Evolutionary conservation across 2,797 vertebrate species (phyloP).

Genomic region (Acipenser transmontanus): DNA sequence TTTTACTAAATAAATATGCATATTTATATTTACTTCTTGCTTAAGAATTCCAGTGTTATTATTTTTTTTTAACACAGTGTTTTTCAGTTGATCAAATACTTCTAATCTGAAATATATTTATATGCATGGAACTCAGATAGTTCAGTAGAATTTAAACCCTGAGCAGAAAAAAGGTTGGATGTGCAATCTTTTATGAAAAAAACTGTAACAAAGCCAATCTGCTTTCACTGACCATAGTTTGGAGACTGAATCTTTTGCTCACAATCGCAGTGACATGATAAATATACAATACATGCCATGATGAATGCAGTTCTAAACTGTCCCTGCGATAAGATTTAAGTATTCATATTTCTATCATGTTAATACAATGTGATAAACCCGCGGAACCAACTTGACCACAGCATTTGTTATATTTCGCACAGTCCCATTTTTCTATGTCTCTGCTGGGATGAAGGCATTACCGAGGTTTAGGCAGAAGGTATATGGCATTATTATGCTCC

Average conservation of each 20-base stretch:
- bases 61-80: no score
- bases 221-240: slow-evolving; percentile 54
- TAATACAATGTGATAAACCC: slow-evolving; percentile 87
- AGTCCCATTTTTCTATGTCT: slow-evolving; percentile 73
- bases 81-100: no score
- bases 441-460: slow-evolving; percentile 28
- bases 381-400: slow-evolving; percentile 65
- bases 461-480: slow-evolving; percentile 30
- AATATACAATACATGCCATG: slow-evolving; percentile 86
- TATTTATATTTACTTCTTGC: no score
- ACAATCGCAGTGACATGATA: slow-evolving; percentile 82
- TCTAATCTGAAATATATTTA: no score
- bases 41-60: no score
- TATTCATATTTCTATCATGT: slow-evolving; percentile 95
- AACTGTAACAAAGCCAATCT: slow-evolving; percentile 40
- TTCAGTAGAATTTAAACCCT: no score
- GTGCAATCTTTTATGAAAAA: slow-evolving; percentile 45
- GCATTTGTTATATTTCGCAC: slow-evolving; percentile 67
- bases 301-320: slow-evolving; percentile 94
- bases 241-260: slow-evolving; percentile 75
- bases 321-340: slow-evolving; percentile 90
- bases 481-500: slow-evolving; percentile 19
- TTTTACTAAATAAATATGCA: no score
- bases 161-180: slow-evolving; percentile 30
- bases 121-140: no score